phyloP scores from a whole-genome alignment of 2,113 vertebrate species.

The Marcusenius ussheri region DNA sequence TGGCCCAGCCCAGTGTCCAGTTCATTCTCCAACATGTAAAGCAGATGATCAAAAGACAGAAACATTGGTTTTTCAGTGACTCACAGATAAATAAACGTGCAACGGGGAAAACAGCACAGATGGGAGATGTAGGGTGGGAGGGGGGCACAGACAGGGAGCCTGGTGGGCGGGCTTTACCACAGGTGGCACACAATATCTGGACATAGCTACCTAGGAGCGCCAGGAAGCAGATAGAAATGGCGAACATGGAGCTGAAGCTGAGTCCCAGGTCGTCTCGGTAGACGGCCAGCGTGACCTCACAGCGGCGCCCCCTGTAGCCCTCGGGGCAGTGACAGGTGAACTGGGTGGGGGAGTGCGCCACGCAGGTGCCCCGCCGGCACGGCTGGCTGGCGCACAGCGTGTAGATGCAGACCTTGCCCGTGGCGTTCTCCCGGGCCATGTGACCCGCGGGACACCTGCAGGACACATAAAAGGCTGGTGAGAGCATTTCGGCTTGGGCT shows the following conservation, averaged over 20 bases:
- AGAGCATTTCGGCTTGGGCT: neutral
- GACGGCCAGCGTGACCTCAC: constrained; percentile 67
- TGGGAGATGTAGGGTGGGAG: neutral
- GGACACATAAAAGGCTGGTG: constrained; percentile 11
- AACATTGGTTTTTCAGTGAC: neutral
- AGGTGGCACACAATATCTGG: constrained; percentile 61
- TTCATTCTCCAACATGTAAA: neutral
- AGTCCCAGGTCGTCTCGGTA: constrained; percentile 72
- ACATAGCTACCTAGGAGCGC: constrained; percentile 70
- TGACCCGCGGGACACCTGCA: constrained; percentile 74
- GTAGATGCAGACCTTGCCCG: constrained; percentile 65
- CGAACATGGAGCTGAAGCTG: constrained; percentile 79
- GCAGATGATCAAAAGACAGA: neutral
- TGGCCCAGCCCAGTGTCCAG: neutral
- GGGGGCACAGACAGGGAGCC: neutral
- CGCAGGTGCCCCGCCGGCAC: constrained; percentile 72
- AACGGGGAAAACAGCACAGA: neutral
- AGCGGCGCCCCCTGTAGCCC: constrained; percentile 69
- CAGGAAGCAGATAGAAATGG: constrained; percentile 81
- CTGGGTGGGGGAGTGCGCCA: constrained; percentile 64
- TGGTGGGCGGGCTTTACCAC: constrained; percentile 27
- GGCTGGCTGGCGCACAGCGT: constrained; percentile 69
- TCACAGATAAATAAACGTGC: neutral
- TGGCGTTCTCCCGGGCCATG: constrained; percentile 67
- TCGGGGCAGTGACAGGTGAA: constrained; percentile 72